Base-by-base conservation (phyloP, 2,113 vertebrate genomes). In the Nannospalax galili region DNA sequence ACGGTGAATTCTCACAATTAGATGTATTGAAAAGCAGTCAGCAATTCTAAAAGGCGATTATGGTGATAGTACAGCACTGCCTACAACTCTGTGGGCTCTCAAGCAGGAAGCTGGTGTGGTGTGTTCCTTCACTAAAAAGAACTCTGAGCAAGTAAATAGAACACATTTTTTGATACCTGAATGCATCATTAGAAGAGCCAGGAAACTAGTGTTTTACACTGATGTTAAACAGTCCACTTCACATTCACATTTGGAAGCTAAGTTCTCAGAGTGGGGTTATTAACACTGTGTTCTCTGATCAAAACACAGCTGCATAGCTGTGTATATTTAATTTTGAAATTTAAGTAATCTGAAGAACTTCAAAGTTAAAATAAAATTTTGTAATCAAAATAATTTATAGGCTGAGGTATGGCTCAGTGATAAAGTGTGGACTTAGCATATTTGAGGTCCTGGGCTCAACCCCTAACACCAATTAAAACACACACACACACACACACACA, bases 81-180 rank as follows among this genome's bases (percentile, higher is more conserved):
- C 64, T 94, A 35, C 56, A 30, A 74, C 69, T 87, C 84, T 19
- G 5, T 62, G 79, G 58, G 70, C 22, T 11, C 32, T 12, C 70
- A 48, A 78, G 48, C 5, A 73, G 79, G 90, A 79, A 84, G n/a
- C 26, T 64, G 67, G 52, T 52, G 4, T 48, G 67, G 64, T 69
- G 40, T 85, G 19, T 92, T 93, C 14, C 35, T 93, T 93, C 52
- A 64, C 48, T 96, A 42, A 75, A 93, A 90, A 77, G 35, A 92
- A 96, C 45, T 90, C 78, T 64, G 67, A 96, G 20, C 2, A 69
- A 73, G 58, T 37, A 73, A 88, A 85, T 60, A 67, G 62, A 88
- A 94, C 84, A 62, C 69, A 78, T 30, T 77, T 91, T 60, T 81
- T 69, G 11, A 78, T 77, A 90, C 32, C 72, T 28, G 28, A 93